A percentile compares a stretch with the other conserved stretches of the same genome.
phyloP scores from a whole-genome alignment of 2,888 invertebrate genomes.

The Melanchra persicariae region DNA sequence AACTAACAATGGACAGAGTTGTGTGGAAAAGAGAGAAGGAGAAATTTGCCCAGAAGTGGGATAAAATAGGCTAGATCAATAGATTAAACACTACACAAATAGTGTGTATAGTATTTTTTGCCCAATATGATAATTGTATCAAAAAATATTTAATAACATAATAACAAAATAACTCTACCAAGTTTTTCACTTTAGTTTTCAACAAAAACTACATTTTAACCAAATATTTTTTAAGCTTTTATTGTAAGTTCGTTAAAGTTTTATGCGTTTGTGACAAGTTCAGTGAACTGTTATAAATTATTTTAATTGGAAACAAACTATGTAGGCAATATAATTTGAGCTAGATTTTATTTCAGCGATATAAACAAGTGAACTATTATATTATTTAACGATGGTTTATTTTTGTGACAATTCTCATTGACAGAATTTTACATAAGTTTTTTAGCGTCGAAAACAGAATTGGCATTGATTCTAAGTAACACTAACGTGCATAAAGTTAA shows the following conservation, averaged over 20 bases:
- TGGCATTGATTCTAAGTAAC: background rate
- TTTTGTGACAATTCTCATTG: no score
- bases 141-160: background rate
- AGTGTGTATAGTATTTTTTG: background rate
- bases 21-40: no score
- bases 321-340: background rate
- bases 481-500: background rate
- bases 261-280: slow-evolving; percentile 1
- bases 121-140: background rate
- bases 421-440: no score
- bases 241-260: background rate
- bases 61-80: no score
- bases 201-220: background rate
- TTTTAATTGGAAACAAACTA: slow-evolving; percentile 16
- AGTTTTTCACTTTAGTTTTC: background rate
- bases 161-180: background rate
- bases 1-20: no score
- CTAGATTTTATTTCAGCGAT: background rate
- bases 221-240: background rate
- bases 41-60: no score
- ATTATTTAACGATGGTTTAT: no score
- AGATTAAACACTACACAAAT: background rate
- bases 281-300: slow-evolving; percentile 3
- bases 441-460: no score
- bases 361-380: background rate